A percentile compares a stretch with the other conserved stretches of the same genome.
Conservation (phyloP, 2,797 vertebrate genomes). For the Periparus ater region DNA sequence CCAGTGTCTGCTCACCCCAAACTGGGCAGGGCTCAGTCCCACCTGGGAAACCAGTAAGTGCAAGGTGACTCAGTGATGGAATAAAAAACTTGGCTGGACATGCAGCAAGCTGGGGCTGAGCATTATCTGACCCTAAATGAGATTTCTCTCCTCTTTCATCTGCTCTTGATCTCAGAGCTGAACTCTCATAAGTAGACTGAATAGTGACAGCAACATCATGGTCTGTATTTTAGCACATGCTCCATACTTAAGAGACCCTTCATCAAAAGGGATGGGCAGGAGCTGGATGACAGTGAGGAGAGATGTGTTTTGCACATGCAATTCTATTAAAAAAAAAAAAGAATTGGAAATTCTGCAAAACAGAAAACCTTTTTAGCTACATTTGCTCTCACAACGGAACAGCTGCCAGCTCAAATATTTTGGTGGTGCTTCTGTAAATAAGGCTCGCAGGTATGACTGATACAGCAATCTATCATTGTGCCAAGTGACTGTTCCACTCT, state of each 20-base stretch:
- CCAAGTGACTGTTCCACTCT: not conserved
- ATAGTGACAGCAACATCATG: not conserved
- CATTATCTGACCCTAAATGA: not conserved
- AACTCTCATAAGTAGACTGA: not conserved
- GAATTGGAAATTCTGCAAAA: not conserved
- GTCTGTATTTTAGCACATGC: not conserved
- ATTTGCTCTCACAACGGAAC: constrained; percentile 3
- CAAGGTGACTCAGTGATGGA: not conserved
- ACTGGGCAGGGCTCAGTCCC: not conserved
- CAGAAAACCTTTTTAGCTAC: not conserved
- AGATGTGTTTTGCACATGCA: not conserved
- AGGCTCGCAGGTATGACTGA: constrained; percentile 17
- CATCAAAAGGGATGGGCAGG: not conserved
- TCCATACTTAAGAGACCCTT: not conserved
- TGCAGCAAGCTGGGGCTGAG: not conserved
- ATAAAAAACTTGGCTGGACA: not conserved
- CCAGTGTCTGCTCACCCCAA: not conserved
- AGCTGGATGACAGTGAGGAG: not conserved
- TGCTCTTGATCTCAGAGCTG: not conserved
- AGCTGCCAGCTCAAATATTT: constrained; percentile 39
- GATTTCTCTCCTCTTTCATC: not conserved
- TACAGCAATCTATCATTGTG: not conserved
- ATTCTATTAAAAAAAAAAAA: not conserved
- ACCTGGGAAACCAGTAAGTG: not conserved
- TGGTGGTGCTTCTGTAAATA: constrained; percentile 32